A percentile compares a stretch with the other conserved stretches of the same genome.
phyloP scores from a whole-genome alignment of 2,797 vertebrate species.

The Eurystomus glaucurus region DNA sequence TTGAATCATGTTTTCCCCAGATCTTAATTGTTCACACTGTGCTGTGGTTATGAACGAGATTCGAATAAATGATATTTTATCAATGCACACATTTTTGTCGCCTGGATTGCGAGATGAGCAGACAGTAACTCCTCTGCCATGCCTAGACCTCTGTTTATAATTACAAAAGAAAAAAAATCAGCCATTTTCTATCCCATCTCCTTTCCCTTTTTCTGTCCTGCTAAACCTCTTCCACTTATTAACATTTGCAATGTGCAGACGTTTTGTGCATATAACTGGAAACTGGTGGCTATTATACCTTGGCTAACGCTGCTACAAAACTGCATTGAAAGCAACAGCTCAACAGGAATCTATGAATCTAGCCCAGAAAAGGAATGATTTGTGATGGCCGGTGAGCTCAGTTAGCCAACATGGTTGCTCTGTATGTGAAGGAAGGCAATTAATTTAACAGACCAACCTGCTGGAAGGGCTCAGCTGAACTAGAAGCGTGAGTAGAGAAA shows the following conservation, averaged over 20 bases:
- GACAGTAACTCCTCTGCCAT: neutral
- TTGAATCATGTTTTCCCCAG: fast-evolving
- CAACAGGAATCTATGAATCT: neutral
- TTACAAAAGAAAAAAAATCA: neutral
- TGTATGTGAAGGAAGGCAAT: neutral
- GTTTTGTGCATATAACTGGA: neutral
- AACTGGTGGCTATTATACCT: neutral
- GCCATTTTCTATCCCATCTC: neutral
- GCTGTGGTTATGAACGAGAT: neutral
- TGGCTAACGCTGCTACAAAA: neutral
- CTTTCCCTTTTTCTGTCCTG: neutral
- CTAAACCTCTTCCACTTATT: neutral
- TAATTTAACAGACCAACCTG: neutral
- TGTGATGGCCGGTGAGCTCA: neutral
- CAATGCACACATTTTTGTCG: neutral
- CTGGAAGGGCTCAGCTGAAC: neutral
- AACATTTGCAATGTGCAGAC: neutral
- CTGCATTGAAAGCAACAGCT: neutral
- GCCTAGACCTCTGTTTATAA: neutral
- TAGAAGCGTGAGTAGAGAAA: neutral
- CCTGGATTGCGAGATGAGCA: neutral
- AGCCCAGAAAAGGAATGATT: neutral
- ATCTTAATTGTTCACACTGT: neutral
- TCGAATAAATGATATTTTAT: neutral
- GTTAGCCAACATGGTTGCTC: neutral